Base-by-base conservation (phyloP, 2,797 vertebrate species). In the Chlorospingus flavigularis region DNA sequence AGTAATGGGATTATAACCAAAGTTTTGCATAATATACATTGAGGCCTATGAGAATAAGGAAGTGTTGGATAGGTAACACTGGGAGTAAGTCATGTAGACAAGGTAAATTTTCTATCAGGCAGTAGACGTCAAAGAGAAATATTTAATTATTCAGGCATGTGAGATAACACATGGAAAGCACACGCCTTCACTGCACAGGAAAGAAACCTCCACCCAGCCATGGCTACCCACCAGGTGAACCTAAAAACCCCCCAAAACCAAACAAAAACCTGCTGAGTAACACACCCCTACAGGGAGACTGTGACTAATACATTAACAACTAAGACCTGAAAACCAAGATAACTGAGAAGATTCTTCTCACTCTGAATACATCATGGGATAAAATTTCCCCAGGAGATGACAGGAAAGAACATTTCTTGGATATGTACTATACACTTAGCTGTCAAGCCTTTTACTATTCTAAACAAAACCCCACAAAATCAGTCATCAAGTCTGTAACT, bases 201-300 rank as follows among this genome's bases (percentile, higher is more conserved):
- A 66, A 61, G 53, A 84, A 95, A 70, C 20, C 94, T 95, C 95
- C 90, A 84, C 88, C 88, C 90, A 88, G 47, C 31, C 39, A 42
- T 4, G 65, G 47, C 47, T 31, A 57, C 33, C 9, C 48, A 65
- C 14, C 33, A 28, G 1, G 6, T 1, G 18, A 80, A 74, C 28
- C 26, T 47, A 20, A 50, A 18, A 50, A 14, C 4, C 30, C n/a
- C 33, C 28, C n/a, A 11, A 54, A 61, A 35, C 26, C 40, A 86
- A 70, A 65, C 39, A 26, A 31, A 57, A 63, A 42, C 30, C 20
- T 24, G 61, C 43, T 53, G 55, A 51, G 16, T 61, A 83, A 67
- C 26, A 63, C 13, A 39, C 63, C 40, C 48, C 63, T 35, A 35
- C 33, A 76, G 71, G 19, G 23, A 75, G 8, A 53, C 17, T 23